These are phyloP conservation scores for Hippopotamus amphibius DNA, from an alignment of 2,113 vertebrate species.

Conservation along the genomic window DNA sequence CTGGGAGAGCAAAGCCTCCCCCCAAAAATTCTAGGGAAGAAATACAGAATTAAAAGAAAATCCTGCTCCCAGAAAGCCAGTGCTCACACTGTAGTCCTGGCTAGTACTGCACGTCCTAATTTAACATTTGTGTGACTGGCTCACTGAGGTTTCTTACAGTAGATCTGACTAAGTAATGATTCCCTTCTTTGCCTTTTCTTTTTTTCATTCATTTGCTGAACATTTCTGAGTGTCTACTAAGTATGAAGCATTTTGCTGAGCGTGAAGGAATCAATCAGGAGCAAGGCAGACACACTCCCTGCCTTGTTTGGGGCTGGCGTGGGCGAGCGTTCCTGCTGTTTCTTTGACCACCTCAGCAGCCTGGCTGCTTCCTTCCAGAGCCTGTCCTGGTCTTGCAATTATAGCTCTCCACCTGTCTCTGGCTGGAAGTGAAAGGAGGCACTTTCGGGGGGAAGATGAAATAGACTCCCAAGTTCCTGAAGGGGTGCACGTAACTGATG, in stretches of 20 bases:
- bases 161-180: neutral
- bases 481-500: neutral
- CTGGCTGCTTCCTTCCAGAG: neutral
- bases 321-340: neutral
- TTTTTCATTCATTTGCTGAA: neutral
- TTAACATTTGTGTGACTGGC: neutral
- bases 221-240: neutral
- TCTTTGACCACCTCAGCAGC: neutral
- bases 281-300: neutral
- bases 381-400: neutral
- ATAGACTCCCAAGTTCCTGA: neutral
- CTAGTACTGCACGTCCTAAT: conserved; percentile 27
- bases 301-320: neutral
- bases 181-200: neutral
- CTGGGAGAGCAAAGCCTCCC: neutral
- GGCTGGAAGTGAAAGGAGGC: neutral
- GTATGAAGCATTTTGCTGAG: neutral
- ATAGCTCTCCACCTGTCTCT: neutral
- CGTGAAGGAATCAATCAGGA: neutral
- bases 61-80: conserved; percentile 53
- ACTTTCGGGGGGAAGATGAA: neutral
- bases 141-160: neutral
- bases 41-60: neutral
- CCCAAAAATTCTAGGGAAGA: neutral
- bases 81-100: conserved; percentile 50